Conservation (phyloP, 2,888 invertebrate genomes). For the Philereme vetulata region DNA sequence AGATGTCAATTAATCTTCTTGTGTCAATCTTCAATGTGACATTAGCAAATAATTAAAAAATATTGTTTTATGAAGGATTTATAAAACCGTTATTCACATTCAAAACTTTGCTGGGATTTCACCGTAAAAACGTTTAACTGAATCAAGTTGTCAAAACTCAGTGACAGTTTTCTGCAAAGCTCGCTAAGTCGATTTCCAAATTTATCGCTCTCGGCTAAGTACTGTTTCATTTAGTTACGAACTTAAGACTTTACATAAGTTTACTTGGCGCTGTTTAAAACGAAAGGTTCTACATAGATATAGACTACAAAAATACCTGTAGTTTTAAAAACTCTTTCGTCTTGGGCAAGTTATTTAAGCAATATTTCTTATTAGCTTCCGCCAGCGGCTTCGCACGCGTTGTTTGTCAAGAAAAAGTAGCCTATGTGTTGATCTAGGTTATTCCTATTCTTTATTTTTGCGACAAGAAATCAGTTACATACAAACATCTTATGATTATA, state of each 20-base stretch:
- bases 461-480: too few species aligned
- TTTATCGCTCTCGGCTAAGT: constrained; percentile 36
- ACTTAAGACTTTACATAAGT: constrained; percentile 16
- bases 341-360: too few species aligned
- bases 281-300: neutral
- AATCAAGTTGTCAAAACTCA: constrained; percentile 38
- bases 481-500: too few species aligned
- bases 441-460: too few species aligned
- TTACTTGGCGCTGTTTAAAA: neutral
- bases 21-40: too few species aligned
- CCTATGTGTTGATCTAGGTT: too few species aligned
- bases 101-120: constrained; percentile 23
- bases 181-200: constrained; percentile 39
- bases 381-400: too few species aligned
- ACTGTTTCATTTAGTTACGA: constrained; percentile 28
- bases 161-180: constrained; percentile 35
- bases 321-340: neutral
- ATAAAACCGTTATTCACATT: constrained; percentile 17
- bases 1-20: too few species aligned
- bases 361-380: too few species aligned
- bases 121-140: constrained; percentile 33
- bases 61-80: constrained; percentile 8
- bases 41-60: neutral
- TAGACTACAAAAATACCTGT: neutral
- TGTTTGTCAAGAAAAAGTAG: too few species aligned